Evolutionary conservation across 2,113 vertebrate genomes (phyloP), one percentile per base, ranked within the genome.

Genomic region (Dicentrarchus labrax): DNA sequence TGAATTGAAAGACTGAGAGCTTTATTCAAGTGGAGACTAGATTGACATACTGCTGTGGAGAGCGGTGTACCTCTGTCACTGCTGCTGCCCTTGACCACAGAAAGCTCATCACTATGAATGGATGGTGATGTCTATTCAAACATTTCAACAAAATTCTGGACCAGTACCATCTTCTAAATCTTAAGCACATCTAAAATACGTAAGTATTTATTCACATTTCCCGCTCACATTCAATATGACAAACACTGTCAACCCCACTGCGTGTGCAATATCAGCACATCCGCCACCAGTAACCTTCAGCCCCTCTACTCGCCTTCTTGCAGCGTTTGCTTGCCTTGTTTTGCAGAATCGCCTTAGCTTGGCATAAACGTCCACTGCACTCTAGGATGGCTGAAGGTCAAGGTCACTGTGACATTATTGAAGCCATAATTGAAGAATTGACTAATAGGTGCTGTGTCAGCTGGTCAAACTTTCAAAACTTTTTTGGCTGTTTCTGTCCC

Each of bases 1-100:
- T 47, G 5, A 57, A 39, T 51, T 60, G 21, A 43, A 72, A 54
- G 67, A 50, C 47, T 72, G 50, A 53, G 51, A 60, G 50, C 60
- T 81, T 71, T 68, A 84, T 87, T 50, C 57, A 48, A 66, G 24
- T 53, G 48, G 41, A 30, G 38, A 72, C 65, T 19, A 72, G 24
- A 80, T 85, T 71, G 77, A 30, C 59, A 62, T 74, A 73, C 61
- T 70, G 47, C 41, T 43, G 24, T 71, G 39, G 41, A 72, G 69
- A 57, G 41, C 5, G 6, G 45, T 54, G 39, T 16, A 60, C 48
- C 41, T 73, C 53, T 16, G 43, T 72, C 60, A 65, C 3, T 1
- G 17, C 39, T 70, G 22, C 15, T 84, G 66, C 39, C 82, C 82
- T 88, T 78, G 62, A 85, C 66, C 66, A 88, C 57, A 64, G 41